Conservation (phyloP, 1,140 invertebrate species). For the Trinorchestia longiramus region DNA sequence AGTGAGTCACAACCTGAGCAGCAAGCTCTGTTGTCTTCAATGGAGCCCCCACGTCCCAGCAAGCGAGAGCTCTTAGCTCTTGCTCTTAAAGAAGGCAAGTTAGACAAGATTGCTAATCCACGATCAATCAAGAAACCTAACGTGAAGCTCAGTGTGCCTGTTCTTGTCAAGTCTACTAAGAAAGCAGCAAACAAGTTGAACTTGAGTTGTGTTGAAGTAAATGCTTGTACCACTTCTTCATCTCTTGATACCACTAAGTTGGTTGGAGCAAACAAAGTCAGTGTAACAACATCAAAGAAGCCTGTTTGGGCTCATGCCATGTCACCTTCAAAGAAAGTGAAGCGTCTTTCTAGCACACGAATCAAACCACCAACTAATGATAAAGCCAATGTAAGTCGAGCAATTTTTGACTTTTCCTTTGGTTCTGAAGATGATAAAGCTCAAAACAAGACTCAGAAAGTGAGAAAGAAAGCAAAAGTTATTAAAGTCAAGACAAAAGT, state of each 20-base stretch:
- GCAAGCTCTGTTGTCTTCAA: neutral
- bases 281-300: neutral
- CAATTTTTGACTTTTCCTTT: conserved; percentile 17
- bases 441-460: neutral
- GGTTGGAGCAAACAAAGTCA: neutral
- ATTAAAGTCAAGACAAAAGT: neutral
- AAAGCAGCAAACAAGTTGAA: neutral
- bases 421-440: neutral
- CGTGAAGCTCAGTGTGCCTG: conserved; percentile 14
- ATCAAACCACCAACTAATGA: neutral
- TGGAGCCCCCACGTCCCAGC: neutral
- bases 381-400: no score
- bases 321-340: neutral
- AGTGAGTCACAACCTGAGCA: neutral
- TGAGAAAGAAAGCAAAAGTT: neutral
- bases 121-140: neutral
- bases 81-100: conserved; percentile 23
- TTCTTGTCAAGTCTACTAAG: neutral
- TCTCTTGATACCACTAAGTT: neutral
- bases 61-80: neutral
- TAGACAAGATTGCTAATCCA: neutral
- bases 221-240: no score
- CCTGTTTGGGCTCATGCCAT: conserved; percentile 9
- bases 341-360: neutral
- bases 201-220: neutral